These are phyloP conservation scores for Frankliniella intonsa DNA, from an alignment of 2,888 invertebrate species.

Conservation along the genomic window DNA sequence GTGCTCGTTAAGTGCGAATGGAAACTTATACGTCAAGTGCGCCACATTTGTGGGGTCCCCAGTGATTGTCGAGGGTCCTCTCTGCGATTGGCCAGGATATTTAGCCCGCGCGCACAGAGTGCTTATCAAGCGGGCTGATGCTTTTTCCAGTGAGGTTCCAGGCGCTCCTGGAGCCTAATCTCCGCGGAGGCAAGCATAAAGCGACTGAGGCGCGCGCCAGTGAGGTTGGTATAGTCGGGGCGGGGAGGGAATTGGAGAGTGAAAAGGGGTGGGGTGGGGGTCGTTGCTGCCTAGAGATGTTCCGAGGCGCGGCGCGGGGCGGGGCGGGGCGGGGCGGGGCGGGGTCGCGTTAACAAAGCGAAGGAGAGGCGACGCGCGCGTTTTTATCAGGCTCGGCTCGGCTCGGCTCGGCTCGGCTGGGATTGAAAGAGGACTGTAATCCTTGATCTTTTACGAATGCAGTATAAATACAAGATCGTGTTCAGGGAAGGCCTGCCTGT, in stretches of 20 bases:
- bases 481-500: neutral
- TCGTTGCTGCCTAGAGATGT: neutral
- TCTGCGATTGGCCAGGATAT: neutral
- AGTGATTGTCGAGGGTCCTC: neutral
- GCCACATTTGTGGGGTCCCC: neutral
- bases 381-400: neutral
- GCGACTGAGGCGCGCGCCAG: neutral
- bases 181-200: neutral
- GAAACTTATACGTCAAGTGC: too few relatives aligned
- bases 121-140: neutral
- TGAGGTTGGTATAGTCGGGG: too few relatives aligned
- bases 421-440: neutral
- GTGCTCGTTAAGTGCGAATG: too few relatives aligned
- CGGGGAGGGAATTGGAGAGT: too few relatives aligned
- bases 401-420: neutral
- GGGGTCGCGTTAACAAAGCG: neutral
- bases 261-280: neutral
- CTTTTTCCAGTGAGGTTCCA: neutral
- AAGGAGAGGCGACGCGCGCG: neutral
- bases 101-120: neutral
- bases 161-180: neutral
- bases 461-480: neutral
- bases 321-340: neutral
- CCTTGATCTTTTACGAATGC: neutral
- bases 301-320: neutral